Evolutionary conservation across 2,113 vertebrate species (phyloP), one percentile per base, ranked within the genome.

Genomic region (Irena cyanogastra): DNA sequence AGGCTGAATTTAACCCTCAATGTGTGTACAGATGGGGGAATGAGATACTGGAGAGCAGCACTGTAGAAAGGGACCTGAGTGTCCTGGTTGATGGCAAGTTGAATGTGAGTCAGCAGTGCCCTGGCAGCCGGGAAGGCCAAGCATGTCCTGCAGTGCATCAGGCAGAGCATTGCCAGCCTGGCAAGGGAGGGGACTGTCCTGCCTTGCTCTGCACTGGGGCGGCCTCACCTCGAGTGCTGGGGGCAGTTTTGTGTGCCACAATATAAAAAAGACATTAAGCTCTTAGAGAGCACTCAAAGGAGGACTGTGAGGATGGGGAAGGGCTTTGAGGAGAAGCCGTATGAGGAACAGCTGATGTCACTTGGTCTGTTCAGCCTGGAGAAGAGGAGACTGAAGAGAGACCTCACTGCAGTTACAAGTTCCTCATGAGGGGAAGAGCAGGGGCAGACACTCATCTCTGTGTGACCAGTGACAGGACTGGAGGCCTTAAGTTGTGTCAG

Each of bases 181-280:
- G 18, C 22, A 52, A 16, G 15, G 37, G 27, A 52, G 18, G 12
- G 10, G 22, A 60, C 13, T 87, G 45, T 60, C 15, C 72, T 0
- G 1, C 21, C 50, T 61, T 66, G 52, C 61, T 75, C 60, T 44
- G 61, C 2, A 0, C 53, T 68, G 72, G 26, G 33, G 9, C 0
- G 0, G 27, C 37, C 33, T 77, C 72, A 27, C 7, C 27, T 77
- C 0, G 0, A 60, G 14, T 22, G 5, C 9, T 44, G 15, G 5
- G 31, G 5, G 37, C 9, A 77, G 33, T 19, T 33, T 9, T 45
- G 39, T 53, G 37, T 7, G 2, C 22, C 54, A 77, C 9, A 77
- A 33, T 23, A 19, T 5, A 44, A 86, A 44, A 35, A 60, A 52
- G 14, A 7, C n/a, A 41, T 47, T 4, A 41, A 74, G 13, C 4